Percentiles rank a stretch among this genome's conserved stretches.
phyloP scores from a whole-genome alignment of 2,888 invertebrate genomes.

The Perizoma flavofasciatum region DNA sequence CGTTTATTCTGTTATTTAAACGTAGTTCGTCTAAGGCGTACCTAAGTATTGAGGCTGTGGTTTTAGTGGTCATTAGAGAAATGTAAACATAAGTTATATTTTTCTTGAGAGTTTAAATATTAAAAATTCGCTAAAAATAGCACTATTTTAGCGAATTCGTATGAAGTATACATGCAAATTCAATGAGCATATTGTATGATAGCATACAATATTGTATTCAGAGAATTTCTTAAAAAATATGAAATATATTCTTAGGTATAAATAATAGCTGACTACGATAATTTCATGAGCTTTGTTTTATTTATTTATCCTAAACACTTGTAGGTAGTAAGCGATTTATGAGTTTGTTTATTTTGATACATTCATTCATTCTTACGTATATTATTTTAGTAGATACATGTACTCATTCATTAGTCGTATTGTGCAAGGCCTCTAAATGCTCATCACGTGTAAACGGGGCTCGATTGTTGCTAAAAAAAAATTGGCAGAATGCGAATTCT shows the following conservation, averaged over 20 bases:
- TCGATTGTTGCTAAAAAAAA: constrained; percentile 48
- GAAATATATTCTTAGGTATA: constrained; percentile 12
- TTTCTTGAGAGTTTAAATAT: too few species aligned
- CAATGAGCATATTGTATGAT: too few species aligned
- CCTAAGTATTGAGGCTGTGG: too few species aligned
- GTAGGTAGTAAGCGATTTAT: constrained; percentile 33
- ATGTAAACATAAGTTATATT: too few species aligned
- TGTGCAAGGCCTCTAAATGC: constrained; percentile 26
- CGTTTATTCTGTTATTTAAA: too few species aligned
- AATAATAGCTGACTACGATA: constrained; percentile 19
- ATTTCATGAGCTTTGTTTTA: constrained; percentile 27
- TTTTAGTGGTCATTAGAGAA: too few species aligned
- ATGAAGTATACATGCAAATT: too few species aligned
- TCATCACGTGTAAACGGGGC: constrained; percentile 40
- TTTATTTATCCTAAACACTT: constrained; percentile 24
- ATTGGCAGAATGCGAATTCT: constrained; percentile 52
- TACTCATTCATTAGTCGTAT: constrained; percentile 36
- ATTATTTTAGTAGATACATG: constrained; percentile 18
- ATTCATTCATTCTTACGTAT: constrained; percentile 4
- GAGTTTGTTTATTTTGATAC: neutral
- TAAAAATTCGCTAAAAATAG: too few species aligned
- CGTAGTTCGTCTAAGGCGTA: too few species aligned
- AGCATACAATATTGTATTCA: neutral
- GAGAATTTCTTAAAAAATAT: constrained; percentile 10
- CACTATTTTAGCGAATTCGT: too few species aligned